Base-by-base conservation (phyloP, 2,113 vertebrate genomes). In the Ornithorhynchus anatinus region DNA sequence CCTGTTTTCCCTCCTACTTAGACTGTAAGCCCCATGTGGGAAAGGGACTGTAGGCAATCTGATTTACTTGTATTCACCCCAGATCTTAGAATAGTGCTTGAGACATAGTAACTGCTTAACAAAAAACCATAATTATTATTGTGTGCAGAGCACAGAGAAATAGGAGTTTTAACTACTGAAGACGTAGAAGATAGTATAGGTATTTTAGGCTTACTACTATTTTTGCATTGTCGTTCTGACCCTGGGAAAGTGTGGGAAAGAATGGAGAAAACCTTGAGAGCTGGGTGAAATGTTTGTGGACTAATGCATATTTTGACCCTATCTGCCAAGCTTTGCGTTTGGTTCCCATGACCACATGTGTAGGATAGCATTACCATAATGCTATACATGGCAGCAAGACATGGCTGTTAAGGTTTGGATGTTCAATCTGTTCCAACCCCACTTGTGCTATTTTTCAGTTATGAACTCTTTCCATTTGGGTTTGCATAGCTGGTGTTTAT, bases 401-500 rank as follows among this genome's bases (percentile, higher is more conserved):
- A 51, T 37, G 56, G 12, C 64, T 38, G 56, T 38, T 16, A 62
- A 53, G 38, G 25, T 32, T 29, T 16, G 14, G 27, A 36, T 74
- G 52, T 67, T 72, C 53, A 54, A 60, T 59, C 42, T 32, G 27
- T 25, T 40, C 36, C 4, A 11, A 12, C 22, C 44, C 61, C 25
- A n/a, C 23, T 58, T 29, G 22, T 52, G 48, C 36, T 32, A 51
- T 20, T 23, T 23, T 4, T 27, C 10, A 48, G 8, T 36, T 73
- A 37, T 20, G 38, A 11, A 44, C 42, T 63, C 64, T 36, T 33
- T n/a, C 59, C 27, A 44, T 19, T 63, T 60, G 37, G 13, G n/a
- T 69, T 85, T 81, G 69, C 52, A 50, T 47, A 50, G 43, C 66
- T 69, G 42, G 33, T 66, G 36, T 27, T 36, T 69, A 37, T 31